Evolutionary conservation across 1,140 invertebrate genomes (phyloP).

Genomic region (Drosophila pandora): DNA sequence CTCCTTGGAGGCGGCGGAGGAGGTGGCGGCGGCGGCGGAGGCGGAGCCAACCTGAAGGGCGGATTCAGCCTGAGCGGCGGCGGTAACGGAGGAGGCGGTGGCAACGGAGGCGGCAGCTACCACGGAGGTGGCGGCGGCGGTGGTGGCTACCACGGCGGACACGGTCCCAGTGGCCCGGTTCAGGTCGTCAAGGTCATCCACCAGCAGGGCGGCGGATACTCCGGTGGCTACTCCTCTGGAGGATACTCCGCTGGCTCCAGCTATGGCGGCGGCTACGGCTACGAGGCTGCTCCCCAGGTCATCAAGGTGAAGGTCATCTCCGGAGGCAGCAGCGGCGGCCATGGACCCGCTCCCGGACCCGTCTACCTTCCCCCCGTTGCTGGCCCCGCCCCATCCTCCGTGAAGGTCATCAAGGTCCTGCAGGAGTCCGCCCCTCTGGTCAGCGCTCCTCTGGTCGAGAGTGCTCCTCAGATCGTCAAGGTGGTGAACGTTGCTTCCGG

Average conservation of each 20-base stretch:
- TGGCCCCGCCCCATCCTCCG: conserved; percentile 44
- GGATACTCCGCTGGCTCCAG: conserved; percentile 26
- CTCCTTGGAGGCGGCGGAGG: conserved; percentile 63
- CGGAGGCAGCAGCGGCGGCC: conserved; percentile 25
- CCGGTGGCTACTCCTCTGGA: conserved; percentile 26
- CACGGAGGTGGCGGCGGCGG: conserved; percentile 41
- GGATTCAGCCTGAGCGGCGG: conserved; percentile 46
- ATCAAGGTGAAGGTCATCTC: conserved; percentile 74
- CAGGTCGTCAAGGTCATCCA: conserved; percentile 53
- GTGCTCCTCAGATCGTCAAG: conserved; percentile 59
- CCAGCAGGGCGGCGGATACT: conserved; percentile 43
- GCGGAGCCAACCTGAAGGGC: conserved; percentile 36
- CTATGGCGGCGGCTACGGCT: conserved; percentile 48
- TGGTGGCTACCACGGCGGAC: conserved; percentile 20
- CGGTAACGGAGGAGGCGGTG: conserved; percentile 39
- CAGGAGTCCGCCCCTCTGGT: conserved; percentile 47
- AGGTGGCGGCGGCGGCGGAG: conserved; percentile 36
- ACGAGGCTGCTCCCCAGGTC: conserved; percentile 61
- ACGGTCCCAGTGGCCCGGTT: conserved; percentile 29
- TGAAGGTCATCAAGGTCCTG: conserved; percentile 71
- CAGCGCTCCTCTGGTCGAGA: conserved; percentile 43
- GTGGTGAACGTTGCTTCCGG: conserved; percentile 44
- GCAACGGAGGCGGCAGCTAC: conserved; percentile 27
- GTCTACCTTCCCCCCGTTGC: conserved; percentile 26
- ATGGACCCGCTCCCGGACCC: conserved; percentile 31